phyloP scores from a whole-genome alignment of 2,888 invertebrate genomes.

The Eurytoma californica region DNA sequence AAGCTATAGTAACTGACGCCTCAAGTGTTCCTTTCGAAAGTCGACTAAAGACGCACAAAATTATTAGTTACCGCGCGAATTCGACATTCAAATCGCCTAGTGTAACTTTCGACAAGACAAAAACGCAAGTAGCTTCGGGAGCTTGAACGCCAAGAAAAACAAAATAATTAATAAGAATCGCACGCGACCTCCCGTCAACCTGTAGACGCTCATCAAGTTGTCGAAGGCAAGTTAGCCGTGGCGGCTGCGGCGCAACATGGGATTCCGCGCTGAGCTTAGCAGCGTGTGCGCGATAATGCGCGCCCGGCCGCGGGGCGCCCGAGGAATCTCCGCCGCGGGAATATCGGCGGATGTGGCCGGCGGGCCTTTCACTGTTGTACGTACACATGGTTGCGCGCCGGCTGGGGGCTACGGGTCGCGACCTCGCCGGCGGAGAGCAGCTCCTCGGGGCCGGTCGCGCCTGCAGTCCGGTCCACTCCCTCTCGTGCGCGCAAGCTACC shows the following conservation, averaged over 20 bases:
- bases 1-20: too few species aligned
- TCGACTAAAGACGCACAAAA: too few species aligned
- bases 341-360: constrained; percentile 29
- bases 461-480: constrained; percentile 54
- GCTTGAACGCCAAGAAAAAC: constrained; percentile 55
- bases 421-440: constrained; percentile 67
- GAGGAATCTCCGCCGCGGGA: constrained; percentile 5
- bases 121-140: constrained; percentile 9
- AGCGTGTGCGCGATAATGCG: constrained; percentile 5
- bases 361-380: constrained; percentile 37
- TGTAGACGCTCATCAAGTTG: constrained; percentile 39
- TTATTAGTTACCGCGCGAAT: too few species aligned
- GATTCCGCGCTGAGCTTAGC: constrained; percentile 7
- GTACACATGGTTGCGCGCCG: not conserved
- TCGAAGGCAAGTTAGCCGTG: constrained; percentile 21
- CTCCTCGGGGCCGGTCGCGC: constrained; percentile 71
- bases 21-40: too few species aligned
- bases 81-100: constrained; percentile 20
- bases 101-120: constrained; percentile 12
- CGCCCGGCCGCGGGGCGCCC: constrained; percentile 7
- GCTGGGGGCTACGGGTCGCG: constrained; percentile 74
- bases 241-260: not conserved
- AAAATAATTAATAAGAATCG: constrained; percentile 55
- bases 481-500: constrained; percentile 27
- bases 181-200: constrained; percentile 42